Percentiles rank a stretch among this genome's conserved stretches.
Conservation (phyloP, 2,113 vertebrate species). For the Carlito syrichta region DNA sequence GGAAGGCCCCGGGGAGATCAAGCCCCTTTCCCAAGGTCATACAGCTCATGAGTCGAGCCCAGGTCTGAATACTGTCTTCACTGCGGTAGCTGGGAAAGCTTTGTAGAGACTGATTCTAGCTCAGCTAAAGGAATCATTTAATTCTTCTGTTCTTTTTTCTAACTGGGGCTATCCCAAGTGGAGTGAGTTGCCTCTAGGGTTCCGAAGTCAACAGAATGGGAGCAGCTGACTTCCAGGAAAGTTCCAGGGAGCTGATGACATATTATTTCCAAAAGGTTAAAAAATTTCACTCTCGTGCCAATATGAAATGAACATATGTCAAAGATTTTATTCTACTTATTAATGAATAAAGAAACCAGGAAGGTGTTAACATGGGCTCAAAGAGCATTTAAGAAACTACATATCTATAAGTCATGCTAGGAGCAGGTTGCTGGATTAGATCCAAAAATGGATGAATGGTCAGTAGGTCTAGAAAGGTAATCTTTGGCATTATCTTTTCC, state of each 20-base stretch:
- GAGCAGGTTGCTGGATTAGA: neutral
- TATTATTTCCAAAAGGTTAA: slow-evolving; percentile 29
- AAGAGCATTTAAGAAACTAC: neutral
- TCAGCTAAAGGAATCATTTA: neutral
- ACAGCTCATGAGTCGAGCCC: neutral
- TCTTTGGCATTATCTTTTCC: neutral
- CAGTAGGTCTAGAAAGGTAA: neutral
- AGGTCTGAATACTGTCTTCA: neutral
- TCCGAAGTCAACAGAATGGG: neutral
- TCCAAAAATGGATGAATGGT: neutral
- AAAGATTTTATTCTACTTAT: neutral
- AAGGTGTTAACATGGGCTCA: neutral
- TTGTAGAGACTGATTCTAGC: neutral
- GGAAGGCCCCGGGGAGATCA: neutral
- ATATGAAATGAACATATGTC: slow-evolving; percentile 16
- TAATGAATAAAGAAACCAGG: neutral
- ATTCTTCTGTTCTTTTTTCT: neutral
- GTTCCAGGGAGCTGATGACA: neutral
- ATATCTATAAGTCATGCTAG: neutral
- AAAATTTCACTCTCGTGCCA: neutral
- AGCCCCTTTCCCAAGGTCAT: neutral
- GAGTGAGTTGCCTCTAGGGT: neutral
- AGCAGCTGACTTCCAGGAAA: neutral
- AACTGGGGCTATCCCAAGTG: neutral
- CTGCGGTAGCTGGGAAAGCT: neutral